Conservation (phyloP, 2,113 vertebrate species). For the Halcyon senegalensis region DNA sequence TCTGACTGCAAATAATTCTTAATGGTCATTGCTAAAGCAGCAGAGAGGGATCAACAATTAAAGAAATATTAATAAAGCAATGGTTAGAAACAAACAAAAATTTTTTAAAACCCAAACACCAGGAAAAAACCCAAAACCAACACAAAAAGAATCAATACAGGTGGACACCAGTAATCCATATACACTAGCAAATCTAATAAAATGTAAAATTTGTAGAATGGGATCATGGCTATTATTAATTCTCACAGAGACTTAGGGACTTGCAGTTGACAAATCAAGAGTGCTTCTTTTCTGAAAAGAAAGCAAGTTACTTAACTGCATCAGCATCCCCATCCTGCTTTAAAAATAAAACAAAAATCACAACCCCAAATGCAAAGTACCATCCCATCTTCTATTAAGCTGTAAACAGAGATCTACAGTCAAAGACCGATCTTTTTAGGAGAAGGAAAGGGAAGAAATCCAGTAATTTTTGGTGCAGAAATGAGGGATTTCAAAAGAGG, state of each 20-base stretch:
- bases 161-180: not conserved
- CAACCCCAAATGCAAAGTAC: not conserved
- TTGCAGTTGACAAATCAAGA: not conserved
- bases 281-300: not conserved
- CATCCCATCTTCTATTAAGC: not conserved
- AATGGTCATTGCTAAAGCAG: conserved; percentile 4
- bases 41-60: not conserved
- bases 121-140: not conserved
- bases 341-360: not conserved
- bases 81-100: not conserved
- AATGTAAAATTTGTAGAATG: not conserved
- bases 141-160: not conserved
- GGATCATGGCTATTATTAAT: not conserved
- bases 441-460: not conserved
- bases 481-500: not conserved
- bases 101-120: not conserved
- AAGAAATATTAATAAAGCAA: not conserved
- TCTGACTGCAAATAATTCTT: conserved; percentile 34
- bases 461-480: conserved; percentile 11
- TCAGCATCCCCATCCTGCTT: not conserved
- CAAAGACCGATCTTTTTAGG: not conserved
- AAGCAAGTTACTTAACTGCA: not conserved
- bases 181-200: not conserved
- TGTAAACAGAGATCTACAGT: not conserved
- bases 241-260: not conserved